phyloP scores from a whole-genome alignment of 1,140 invertebrate species.

The Cyrtorhinus lividipennis region DNA sequence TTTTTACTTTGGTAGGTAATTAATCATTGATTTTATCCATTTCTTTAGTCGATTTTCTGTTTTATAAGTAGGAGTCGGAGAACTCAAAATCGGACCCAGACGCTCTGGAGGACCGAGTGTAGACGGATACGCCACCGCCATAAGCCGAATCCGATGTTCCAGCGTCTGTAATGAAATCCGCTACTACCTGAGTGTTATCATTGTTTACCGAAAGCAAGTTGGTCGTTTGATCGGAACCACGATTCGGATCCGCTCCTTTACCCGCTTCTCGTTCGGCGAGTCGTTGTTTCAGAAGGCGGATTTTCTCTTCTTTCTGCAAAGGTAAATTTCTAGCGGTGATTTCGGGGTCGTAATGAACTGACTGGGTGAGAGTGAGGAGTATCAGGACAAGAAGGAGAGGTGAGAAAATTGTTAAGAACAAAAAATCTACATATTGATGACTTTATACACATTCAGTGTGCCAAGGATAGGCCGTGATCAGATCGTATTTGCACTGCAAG shows the following conservation, averaged over 20 bases:
- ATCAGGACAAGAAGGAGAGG: no score
- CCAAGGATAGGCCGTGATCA: no score
- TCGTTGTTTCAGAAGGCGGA: conserved; percentile 59
- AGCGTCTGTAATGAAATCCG: conserved; percentile 57
- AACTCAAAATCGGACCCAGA: conserved; percentile 72
- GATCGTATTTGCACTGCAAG: no score
- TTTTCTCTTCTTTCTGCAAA: conserved; percentile 74
- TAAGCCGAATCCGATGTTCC: conserved; percentile 60
- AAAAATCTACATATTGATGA: no score
- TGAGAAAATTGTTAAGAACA: no score
- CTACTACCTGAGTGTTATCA: conserved; percentile 39
- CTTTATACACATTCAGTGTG: no score
- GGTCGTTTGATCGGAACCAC: conserved; percentile 25
- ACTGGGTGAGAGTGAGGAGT: no score
- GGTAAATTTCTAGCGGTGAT: no score
- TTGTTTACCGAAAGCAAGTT: conserved; percentile 29
- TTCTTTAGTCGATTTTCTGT: no score
- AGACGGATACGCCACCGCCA: conserved; percentile 51
- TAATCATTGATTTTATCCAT: no score
- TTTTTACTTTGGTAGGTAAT: no score
- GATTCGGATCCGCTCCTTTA: conserved; percentile 27
- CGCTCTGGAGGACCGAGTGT: conserved; percentile 59
- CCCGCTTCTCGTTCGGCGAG: conserved; percentile 55
- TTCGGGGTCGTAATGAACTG: no score
- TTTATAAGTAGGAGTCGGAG: conserved; percentile 72